Conservation (phyloP, 2,888 invertebrate genomes). For the Eristalinus sepulchralis region DNA sequence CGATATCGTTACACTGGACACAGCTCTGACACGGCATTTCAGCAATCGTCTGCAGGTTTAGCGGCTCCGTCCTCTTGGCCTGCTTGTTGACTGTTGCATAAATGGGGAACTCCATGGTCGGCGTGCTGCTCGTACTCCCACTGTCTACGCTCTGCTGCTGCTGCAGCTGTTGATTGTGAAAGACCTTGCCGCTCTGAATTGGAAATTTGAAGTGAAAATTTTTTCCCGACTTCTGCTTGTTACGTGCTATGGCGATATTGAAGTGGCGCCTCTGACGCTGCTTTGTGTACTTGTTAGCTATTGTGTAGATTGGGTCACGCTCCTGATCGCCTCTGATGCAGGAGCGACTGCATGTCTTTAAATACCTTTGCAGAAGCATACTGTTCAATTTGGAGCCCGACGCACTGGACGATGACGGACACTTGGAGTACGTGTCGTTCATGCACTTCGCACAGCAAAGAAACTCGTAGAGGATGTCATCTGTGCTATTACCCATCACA, state of each 20-base stretch:
- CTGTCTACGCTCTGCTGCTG: constrained; percentile 41
- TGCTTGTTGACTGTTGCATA: constrained; percentile 65
- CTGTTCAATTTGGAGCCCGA: constrained; percentile 64
- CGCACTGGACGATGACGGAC: constrained; percentile 42
- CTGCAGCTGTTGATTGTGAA: constrained; percentile 76
- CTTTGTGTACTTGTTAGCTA: constrained; percentile 78
- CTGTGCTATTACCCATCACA: constrained; percentile 24
- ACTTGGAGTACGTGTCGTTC: constrained; percentile 75
- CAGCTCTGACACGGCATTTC: constrained; percentile 59
- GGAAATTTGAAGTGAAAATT: constrained; percentile 77
- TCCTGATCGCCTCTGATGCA: constrained; percentile 36
- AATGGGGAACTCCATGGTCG: constrained; percentile 54
- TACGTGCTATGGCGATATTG: constrained; percentile 75
- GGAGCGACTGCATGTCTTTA: constrained; percentile 74
- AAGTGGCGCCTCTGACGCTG: constrained; percentile 76
- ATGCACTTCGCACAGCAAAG: constrained; percentile 81
- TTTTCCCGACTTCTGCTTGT: constrained; percentile 71
- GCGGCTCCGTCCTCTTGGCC: constrained; percentile 25
- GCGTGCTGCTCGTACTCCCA: constrained; percentile 45
- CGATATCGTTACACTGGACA: constrained; percentile 20
- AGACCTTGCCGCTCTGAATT: constrained; percentile 79
- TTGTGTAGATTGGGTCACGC: constrained; percentile 78
- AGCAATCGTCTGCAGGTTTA: constrained; percentile 35
- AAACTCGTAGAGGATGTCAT: constrained; percentile 80
- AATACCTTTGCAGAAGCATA: constrained; percentile 74